Percentiles rank a stretch among this genome's conserved stretches.
These are phyloP conservation scores for Channa argus DNA, from an alignment of 2,113 vertebrate species.

Conservation along the genomic window DNA sequence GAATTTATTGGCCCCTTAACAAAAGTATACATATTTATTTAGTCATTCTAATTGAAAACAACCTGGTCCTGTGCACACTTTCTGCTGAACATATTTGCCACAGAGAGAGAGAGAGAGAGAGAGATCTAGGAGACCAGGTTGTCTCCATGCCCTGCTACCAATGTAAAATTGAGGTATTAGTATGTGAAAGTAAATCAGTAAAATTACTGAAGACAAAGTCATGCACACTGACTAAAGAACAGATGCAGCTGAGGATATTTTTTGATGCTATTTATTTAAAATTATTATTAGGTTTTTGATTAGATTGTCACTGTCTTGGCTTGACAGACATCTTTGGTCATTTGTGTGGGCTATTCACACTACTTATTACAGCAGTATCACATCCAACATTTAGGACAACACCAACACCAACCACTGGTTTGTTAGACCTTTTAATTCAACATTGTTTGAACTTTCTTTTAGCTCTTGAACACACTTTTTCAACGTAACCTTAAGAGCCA, in stretches of 20 bases:
- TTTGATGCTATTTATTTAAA: no score
- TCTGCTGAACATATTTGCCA: no score
- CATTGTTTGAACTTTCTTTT: neutral
- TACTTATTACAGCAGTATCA: no score
- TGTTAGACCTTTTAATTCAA: neutral
- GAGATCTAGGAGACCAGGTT: no score
- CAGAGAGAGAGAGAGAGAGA: no score
- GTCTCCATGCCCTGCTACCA: no score
- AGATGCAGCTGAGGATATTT: neutral
- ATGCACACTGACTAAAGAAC: neutral
- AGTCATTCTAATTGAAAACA: no score
- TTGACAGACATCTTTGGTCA: neutral
- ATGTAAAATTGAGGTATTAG: no score
- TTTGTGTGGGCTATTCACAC: neutral
- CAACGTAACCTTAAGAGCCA: neutral
- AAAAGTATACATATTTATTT: no score
- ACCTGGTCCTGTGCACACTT: no score
- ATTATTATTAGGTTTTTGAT: neutral
- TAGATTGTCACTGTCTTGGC: neutral
- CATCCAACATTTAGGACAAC: neutral
- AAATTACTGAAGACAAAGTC: neutral
- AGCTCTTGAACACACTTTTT: neutral
- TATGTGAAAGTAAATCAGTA: neutral
- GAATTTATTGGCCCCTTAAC: no score
- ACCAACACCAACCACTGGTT: neutral